These are phyloP conservation scores for Andrena flavipes DNA, from an alignment of 2,888 invertebrate genomes.

Conservation along the genomic window DNA sequence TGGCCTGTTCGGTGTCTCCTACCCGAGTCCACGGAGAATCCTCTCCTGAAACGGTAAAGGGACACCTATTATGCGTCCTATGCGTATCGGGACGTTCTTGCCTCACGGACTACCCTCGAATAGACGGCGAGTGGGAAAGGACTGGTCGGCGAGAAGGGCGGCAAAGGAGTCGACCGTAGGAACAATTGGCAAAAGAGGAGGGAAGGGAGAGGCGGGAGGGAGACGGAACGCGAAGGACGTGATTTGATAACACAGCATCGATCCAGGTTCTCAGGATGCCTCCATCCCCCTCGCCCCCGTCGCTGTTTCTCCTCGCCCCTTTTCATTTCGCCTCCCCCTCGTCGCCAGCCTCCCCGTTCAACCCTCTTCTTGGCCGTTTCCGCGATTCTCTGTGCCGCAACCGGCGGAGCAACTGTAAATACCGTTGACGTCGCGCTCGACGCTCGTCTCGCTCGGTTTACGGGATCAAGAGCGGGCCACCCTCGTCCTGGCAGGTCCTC, in stretches of 20 bases:
- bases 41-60: no score
- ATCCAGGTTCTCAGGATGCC: constrained; percentile 73
- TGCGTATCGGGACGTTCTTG: no score
- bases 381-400: constrained; percentile 53
- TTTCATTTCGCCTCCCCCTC: constrained; percentile 36
- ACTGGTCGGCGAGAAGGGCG: not conserved
- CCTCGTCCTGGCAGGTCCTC: constrained; percentile 35
- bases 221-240: constrained; percentile 65
- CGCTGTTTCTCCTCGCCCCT: constrained; percentile 22
- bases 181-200: constrained; percentile 46
- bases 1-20: not conserved
- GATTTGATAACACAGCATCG: constrained; percentile 77
- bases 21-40: no score
- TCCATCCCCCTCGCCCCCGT: constrained; percentile 63
- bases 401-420: constrained; percentile 58
- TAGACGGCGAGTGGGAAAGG: constrained; percentile 1
- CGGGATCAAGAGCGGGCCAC: not conserved
- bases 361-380: constrained; percentile 41
- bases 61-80: no score
- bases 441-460: constrained; percentile 34
- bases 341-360: not conserved
- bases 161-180: constrained; percentile 13
- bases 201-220: constrained; percentile 32
- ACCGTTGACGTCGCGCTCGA: constrained; percentile 47
- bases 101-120: not conserved